These are phyloP conservation scores for Rhabditophanes sp. DNA, from an alignment of 2,888 invertebrate genomes.

Conservation along the genomic window DNA sequence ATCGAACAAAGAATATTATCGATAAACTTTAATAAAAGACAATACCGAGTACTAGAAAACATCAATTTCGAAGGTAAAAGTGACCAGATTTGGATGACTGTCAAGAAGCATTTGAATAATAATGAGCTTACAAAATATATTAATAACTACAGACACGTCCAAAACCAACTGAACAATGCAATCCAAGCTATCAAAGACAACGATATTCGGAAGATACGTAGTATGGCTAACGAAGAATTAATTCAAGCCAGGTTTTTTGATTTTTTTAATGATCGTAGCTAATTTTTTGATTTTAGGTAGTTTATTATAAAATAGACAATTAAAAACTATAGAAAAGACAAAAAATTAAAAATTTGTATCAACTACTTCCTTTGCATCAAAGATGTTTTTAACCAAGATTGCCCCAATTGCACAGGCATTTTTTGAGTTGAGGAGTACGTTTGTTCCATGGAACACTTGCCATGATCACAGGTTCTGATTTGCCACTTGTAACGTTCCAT, in stretches of 20 bases:
- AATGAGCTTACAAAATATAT: constrained; percentile 26
- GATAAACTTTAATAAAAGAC: constrained; percentile 20
- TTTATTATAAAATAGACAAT: too few relatives aligned
- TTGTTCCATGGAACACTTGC: too few relatives aligned
- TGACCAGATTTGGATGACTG: constrained; percentile 33
- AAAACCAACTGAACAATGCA: constrained; percentile 22
- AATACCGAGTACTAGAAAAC: constrained; percentile 24
- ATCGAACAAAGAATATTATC: constrained; percentile 19
- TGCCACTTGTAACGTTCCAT: too few relatives aligned
- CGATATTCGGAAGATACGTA: constrained; percentile 21
- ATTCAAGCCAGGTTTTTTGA: constrained; percentile 25
- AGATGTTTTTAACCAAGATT: too few relatives aligned
- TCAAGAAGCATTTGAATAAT: constrained; percentile 30
- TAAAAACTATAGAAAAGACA: too few relatives aligned
- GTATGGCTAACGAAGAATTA: constrained; percentile 28
- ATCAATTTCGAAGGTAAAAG: constrained; percentile 36
- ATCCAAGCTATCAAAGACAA: constrained; percentile 30
- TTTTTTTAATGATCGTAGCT: too few relatives aligned
- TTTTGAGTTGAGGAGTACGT: too few relatives aligned
- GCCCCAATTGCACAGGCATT: too few relatives aligned
- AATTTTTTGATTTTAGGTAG: too few relatives aligned
- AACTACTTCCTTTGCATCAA: too few relatives aligned
- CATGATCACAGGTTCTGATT: too few relatives aligned
- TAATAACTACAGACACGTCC: constrained; percentile 29
- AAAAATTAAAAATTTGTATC: too few relatives aligned